Base-by-base conservation (phyloP, 2,113 vertebrate species). In the human region DNA sequence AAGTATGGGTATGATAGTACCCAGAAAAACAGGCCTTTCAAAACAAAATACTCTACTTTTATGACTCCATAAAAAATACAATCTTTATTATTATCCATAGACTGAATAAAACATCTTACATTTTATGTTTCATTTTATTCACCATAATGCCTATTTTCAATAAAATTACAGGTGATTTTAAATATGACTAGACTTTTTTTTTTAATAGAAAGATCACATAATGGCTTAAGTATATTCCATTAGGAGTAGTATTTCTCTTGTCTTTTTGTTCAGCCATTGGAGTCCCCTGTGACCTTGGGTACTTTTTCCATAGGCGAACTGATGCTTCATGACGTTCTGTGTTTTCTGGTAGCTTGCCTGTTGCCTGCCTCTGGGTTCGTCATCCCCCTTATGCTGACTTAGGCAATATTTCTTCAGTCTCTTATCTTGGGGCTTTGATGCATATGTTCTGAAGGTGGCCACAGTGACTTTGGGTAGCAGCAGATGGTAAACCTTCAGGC, bases 401-500 rank as follows among this genome's bases (percentile, higher is more conserved):
- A 96, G 98, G 98, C 98, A 96, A 98, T 98, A 97, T 99, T 99
- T 98, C 98, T 99, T 98, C 98, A 40, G 97, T 97, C 99, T 99
- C 98, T 98, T 98, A 98, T 99, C 99, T 99, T 98, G 97, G 98
- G 98, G 98, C 99, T 99, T 99, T 99, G 99, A 99, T 99, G 99
- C 99, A 98, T 99, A 98, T 99, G 99, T 99, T 99, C 98, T 99
- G 99, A 99, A 99, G 99, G 99, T 99, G 99, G 99, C 98, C 98
- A 98, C 98, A 96, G 98, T 98, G 99, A 99, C 99, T 99, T 99
- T 98, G 98, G 98, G 98, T 98, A 98, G 99, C 98, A 99, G 99
- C 99, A 99, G 99, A 99, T 99, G 99, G 99, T 98, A 98, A 99
- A 99, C 99, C 99, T 99, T 99, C 99, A 99, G 99, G 99, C 99